These are phyloP conservation scores for Tautogolabrus adspersus DNA, from an alignment of 2,113 vertebrate species.

Conservation along the genomic window DNA sequence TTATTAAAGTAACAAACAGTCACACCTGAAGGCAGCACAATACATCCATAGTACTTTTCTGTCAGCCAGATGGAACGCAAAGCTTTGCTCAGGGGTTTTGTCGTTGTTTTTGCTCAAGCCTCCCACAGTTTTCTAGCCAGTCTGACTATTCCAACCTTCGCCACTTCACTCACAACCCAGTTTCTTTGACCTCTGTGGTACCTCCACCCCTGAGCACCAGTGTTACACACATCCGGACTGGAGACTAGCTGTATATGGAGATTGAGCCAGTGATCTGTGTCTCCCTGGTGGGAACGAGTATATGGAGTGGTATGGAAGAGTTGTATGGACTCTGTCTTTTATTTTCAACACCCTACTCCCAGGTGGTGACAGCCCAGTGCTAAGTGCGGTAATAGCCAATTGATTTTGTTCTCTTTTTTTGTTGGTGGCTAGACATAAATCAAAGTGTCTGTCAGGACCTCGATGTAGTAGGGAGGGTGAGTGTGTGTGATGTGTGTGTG, in stretches of 20 bases:
- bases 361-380: slow-evolving; percentile 93
- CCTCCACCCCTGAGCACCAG: slow-evolving; percentile 51
- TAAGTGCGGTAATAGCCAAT: slow-evolving; percentile 98
- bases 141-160: slow-evolving; percentile 52
- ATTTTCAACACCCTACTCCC: slow-evolving; percentile 90
- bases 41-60: neutral
- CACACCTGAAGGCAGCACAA: neutral
- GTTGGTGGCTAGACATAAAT: slow-evolving; percentile 96
- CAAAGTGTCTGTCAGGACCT: slow-evolving; percentile 91
- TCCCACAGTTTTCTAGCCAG: slow-evolving; percentile 45
- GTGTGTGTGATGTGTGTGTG: slow-evolving; percentile 46
- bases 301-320: slow-evolving; percentile 77
- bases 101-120: slow-evolving; percentile 32
- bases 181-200: slow-evolving; percentile 61
- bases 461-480: slow-evolving; percentile 55
- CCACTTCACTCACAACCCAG: slow-evolving; percentile 61
- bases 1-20: neutral
- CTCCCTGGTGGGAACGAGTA: slow-evolving; percentile 66
- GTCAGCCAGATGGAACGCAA: slow-evolving; percentile 22
- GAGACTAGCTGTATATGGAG: slow-evolving; percentile 72
- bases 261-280: slow-evolving; percentile 75
- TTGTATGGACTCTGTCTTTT: slow-evolving; percentile 87
- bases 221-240: slow-evolving; percentile 56
- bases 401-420: slow-evolving; percentile 97
- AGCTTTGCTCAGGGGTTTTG: slow-evolving; percentile 22